These are phyloP conservation scores for Ostrea denselamellosa DNA, from an alignment of 1,140 invertebrate species.

Conservation along the genomic window DNA sequence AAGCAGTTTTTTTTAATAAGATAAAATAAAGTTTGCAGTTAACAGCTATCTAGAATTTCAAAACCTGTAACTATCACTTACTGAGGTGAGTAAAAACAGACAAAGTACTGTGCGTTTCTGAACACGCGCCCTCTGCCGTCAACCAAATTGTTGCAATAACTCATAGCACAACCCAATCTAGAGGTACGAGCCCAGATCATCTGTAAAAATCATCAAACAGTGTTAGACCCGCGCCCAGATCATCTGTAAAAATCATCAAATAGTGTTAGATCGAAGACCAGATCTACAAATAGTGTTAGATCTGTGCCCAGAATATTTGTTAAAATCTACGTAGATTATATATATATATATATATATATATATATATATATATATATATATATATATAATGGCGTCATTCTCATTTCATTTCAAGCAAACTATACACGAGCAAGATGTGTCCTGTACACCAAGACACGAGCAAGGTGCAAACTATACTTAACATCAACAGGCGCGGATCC, in stretches of 20 bases:
- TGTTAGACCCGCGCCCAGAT: not conserved
- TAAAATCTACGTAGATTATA: no score
- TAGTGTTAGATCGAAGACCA: no score
- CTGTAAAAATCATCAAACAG: constrained; percentile 24
- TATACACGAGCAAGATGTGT: no score
- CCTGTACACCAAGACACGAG: no score
- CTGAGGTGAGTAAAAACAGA: constrained; percentile 55
- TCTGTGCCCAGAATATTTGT: not conserved
- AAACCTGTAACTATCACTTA: constrained; percentile 1
- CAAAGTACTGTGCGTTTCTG: constrained; percentile 55
- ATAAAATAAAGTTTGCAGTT: not conserved
- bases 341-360: no score
- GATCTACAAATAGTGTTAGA: no score
- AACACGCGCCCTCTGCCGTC: constrained; percentile 48
- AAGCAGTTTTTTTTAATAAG: not conserved
- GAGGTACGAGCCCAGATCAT: constrained; percentile 54
- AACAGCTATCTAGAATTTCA: not conserved
- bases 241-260: not conserved
- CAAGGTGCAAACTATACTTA: no score
- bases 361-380: no score
- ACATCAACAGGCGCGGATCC: no score
- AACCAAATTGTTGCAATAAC: constrained; percentile 41
- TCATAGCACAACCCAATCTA: constrained; percentile 50
- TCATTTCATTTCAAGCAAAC: no score
- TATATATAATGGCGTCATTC: no score